phyloP scores from a whole-genome alignment of 2,797 vertebrate genomes.

The Varecia variegata region DNA sequence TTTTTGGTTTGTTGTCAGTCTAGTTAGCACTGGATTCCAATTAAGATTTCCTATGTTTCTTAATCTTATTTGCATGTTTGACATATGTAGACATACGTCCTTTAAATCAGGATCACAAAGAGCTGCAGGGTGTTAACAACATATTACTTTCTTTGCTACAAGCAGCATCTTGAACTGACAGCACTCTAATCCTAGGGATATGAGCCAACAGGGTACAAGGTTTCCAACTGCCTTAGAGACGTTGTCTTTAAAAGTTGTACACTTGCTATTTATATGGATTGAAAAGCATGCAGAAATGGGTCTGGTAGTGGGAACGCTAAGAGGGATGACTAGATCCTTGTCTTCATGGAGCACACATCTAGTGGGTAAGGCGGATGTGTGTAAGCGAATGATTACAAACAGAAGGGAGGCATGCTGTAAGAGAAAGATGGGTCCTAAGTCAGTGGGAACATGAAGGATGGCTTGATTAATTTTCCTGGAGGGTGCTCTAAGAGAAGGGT shows the following conservation, averaged over 20 bases:
- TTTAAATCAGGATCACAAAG: neutral
- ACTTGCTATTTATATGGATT: neutral
- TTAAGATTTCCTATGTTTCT: neutral
- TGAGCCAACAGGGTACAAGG: neutral
- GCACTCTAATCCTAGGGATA: neutral
- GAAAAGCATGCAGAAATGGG: neutral
- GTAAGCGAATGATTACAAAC: neutral
- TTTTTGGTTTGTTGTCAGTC: neutral
- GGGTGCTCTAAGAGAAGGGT: neutral
- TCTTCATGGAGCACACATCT: neutral
- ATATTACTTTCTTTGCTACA: neutral
- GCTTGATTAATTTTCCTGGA: neutral
- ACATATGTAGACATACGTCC: neutral
- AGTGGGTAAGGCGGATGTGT: neutral
- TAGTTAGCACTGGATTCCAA: neutral
- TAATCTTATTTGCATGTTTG: neutral
- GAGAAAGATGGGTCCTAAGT: neutral
- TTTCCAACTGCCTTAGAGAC: neutral
- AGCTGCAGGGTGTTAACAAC: neutral
- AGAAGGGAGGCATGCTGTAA: neutral
- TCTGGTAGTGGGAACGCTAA: neutral
- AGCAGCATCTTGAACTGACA: slow-evolving; percentile 38
- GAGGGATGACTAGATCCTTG: neutral
- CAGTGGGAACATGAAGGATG: neutral
- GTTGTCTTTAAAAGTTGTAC: neutral